Conservation (phyloP, 2,888 invertebrate species). For the Apamea epomidion region DNA sequence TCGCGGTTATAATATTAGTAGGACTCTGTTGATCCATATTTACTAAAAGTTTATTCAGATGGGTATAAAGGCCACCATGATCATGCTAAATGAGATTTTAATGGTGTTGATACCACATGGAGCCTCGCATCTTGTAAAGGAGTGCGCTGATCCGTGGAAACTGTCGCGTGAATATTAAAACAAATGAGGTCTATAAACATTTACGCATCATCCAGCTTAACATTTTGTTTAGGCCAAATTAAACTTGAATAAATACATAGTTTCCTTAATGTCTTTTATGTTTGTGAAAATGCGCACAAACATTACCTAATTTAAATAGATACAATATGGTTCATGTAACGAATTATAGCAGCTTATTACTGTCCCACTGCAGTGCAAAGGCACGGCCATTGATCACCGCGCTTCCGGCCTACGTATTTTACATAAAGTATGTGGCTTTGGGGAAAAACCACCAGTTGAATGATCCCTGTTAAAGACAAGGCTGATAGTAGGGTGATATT, state of each 20-base stretch:
- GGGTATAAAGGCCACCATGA: constrained; percentile 42
- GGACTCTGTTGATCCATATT: constrained; percentile 26
- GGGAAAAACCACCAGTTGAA: neutral
- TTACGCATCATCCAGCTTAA: constrained; percentile 19
- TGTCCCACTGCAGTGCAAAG: neutral
- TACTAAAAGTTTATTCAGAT: constrained; percentile 38
- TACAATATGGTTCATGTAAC: neutral
- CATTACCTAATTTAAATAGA: neutral
- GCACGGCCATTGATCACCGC: no score
- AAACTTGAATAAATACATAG: neutral
- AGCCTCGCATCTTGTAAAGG: constrained; percentile 40
- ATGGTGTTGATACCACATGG: constrained; percentile 45
- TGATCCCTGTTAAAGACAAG: neutral
- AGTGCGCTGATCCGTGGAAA: constrained; percentile 64
- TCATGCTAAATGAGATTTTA: constrained; percentile 60
- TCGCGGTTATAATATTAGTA: no score
- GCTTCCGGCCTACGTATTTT: neutral
- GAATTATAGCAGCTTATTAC: neutral
- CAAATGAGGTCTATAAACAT: constrained; percentile 50
- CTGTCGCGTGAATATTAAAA: constrained; percentile 37
- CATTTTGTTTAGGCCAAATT: neutral
- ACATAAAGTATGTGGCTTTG: neutral
- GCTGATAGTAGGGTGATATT: neutral
- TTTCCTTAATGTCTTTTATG: neutral
- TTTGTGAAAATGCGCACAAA: constrained; percentile 2